These are phyloP conservation scores for Atta texana DNA, from an alignment of 1,140 invertebrate genomes.

Conservation along the genomic window DNA sequence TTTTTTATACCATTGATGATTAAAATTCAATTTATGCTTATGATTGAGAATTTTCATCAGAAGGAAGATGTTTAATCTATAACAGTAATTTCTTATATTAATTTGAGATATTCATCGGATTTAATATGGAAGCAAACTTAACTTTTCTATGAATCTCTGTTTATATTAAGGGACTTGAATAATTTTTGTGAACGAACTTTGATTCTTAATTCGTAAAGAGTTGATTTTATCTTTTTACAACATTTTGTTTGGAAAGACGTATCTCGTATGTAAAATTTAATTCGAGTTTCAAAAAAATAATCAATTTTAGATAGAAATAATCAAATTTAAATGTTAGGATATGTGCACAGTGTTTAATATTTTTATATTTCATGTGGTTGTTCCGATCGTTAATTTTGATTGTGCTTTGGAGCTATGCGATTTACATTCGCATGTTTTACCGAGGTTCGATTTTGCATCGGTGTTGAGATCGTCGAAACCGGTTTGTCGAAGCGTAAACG, in stretches of 20 bases:
- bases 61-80: neutral
- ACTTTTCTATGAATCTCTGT: neutral
- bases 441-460: constrained; percentile 43
- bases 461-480: constrained; percentile 45
- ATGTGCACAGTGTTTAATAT: neutral
- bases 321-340: neutral
- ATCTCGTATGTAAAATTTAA: neutral
- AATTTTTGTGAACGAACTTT: neutral
- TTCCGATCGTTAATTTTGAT: neutral
- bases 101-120: neutral
- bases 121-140: neutral
- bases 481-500: constrained; percentile 40
- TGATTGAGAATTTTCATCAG: neutral
- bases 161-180: neutral
- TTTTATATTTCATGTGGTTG: neutral
- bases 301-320: neutral
- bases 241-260: neutral
- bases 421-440: neutral
- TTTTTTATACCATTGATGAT: neutral
- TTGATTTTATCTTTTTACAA: neutral
- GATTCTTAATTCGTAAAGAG: neutral
- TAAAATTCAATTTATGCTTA: neutral
- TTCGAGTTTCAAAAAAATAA: neutral
- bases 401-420: neutral
- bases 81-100: constrained; percentile 6